phyloP scores from a whole-genome alignment of 1,140 invertebrate species.

The Wasmannia auropunctata region DNA sequence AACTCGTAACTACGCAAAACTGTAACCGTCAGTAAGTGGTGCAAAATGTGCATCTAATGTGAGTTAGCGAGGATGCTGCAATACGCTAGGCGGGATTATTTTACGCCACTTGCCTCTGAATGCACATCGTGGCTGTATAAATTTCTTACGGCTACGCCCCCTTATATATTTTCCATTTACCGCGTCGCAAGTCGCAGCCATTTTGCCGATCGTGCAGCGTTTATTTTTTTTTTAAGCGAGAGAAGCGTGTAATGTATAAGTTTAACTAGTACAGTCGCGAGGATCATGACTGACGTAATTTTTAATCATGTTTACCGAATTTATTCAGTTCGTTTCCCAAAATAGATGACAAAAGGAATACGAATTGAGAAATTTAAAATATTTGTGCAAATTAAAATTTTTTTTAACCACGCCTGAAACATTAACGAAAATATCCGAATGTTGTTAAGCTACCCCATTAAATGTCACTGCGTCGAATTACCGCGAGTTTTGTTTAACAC shows the following conservation, averaged over 20 bases:
- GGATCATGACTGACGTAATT: too few species aligned
- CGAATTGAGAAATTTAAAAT: neutral
- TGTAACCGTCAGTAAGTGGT: conserved; percentile 30
- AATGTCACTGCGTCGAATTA: neutral
- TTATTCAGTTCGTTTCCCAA: neutral
- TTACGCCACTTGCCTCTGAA: conserved; percentile 47
- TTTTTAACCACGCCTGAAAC: neutral
- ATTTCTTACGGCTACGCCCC: conserved; percentile 8
- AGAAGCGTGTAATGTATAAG: too few species aligned
- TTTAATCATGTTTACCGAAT: too few species aligned
- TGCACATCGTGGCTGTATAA: neutral
- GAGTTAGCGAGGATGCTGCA: conserved; percentile 21
- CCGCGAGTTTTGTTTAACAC: neutral
- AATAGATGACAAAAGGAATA: neutral
- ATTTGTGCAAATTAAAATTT: neutral
- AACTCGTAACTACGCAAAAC: conserved; percentile 18
- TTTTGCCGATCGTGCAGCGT: neutral
- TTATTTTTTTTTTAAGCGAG: too few species aligned
- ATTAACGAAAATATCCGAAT: neutral
- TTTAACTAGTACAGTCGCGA: too few species aligned
- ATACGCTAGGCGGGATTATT: conserved; percentile 32
- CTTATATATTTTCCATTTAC: neutral
- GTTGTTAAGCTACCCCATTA: neutral
- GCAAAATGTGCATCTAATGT: conserved; percentile 13
- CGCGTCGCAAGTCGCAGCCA: neutral